Base-by-base conservation (phyloP, 2,113 vertebrate species). In the Hyla sarda region DNA sequence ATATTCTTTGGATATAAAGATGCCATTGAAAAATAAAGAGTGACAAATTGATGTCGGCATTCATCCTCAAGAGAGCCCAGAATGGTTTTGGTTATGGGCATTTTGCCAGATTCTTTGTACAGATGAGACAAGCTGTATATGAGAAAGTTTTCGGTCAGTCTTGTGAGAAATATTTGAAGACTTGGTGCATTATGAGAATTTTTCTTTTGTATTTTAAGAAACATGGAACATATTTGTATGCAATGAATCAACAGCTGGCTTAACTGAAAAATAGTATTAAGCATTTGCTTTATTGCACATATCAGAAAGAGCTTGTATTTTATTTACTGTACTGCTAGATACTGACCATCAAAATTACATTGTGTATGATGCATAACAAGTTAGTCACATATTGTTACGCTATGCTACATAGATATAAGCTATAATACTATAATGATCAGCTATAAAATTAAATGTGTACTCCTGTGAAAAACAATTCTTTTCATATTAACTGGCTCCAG, bases 111-210 rank as follows among this genome's bases (percentile, higher is more conserved):
- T 60, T 62, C 52, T 60, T 34, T 56, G 60, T 30, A 74, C 69
- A 87, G 78, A 86, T 86, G 67, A 74, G 67, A 37, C 52, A 25
- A 60, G 71, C 50, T 72, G 62, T 45, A 74, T 74, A 79, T 87
- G 85, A 81, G 85, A 87, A 87, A 48, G 67, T 82, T 80, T 62
- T 80, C 48, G 28, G 50, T 56, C 69, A 48, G 60, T 87, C 47
- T 82, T 34, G 52, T 86, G 85, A 72, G 85, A 86, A 86, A 73
- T 45, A 41, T 82, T 82, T 47, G 48, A 73, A 72, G 23, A 62
- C 69, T 82, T 81, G 78, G 67, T 78, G 48, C 32, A 62, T 32
- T 41, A 30, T 30, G 23, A n/a, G 30, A 71, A 52, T 47, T 58
- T 54, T 50, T 21, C 72, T 69, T 0, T 79, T 79, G 58, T 21